Evolutionary conservation across 2,888 invertebrate species (phyloP), one percentile per base, ranked within the genome.

Genomic region (Synanthedon vespiformis): DNA sequence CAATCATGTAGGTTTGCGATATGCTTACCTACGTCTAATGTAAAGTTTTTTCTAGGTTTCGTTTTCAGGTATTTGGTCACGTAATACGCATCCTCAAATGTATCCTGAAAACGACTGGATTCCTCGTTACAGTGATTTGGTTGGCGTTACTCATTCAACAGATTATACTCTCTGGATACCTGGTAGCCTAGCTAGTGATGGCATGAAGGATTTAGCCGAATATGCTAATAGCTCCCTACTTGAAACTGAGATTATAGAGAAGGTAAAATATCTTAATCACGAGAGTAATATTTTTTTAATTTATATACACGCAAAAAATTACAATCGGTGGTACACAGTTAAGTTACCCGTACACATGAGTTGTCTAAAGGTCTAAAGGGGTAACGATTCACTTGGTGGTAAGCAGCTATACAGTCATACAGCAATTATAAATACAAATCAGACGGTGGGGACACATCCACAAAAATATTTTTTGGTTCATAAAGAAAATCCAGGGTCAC

Each of bases 71-170:
- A 64, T 82, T 40, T 86, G 86, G 86, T 86, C 85, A 0, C 70
- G 84, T 2, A 80, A 85, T 56, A 85, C 82, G 0, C 86, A 86
- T 57, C 80, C 80, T 0, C 72, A 70, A 2, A 55, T 71, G 0
- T 85, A 73, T 27, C 86, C 86, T 0, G 84, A 85, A 55, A 85
- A 82, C 54, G 84, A 84, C 51, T 83, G 83, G 83, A 54, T 75
- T 4, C 82, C 82, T 6, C 70, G 67, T 5, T 86, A 73, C 60
- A 86, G 86, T 51, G 79, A 85, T 53, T 56, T 86, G 40, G 77
- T 82, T 0, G 86, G 86, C 2, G 85, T 81, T 1, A 84, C 86
- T 0, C 86, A 86, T 44, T 63, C 72, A 3, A 57, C 67, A 10
- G 77, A 83, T 6, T 78, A 67, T 50, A 68, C 78, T 1, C 55